These are phyloP conservation scores for Strix aluco DNA, from an alignment of 2,113 vertebrate genomes.

Conservation along the genomic window DNA sequence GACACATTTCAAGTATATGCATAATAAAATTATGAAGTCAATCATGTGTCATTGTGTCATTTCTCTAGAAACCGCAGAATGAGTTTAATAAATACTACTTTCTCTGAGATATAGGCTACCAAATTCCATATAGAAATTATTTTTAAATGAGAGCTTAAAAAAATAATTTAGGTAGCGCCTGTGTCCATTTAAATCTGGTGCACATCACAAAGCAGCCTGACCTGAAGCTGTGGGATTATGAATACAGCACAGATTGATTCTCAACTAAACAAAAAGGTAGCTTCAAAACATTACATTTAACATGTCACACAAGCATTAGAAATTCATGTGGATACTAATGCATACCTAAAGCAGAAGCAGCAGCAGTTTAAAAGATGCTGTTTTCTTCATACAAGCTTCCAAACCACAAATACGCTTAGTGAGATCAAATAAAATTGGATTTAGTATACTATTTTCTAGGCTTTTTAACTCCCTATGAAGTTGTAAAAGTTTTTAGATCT, in stretches of 20 bases:
- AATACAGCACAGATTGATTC: background rate
- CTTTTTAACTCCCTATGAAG: background rate
- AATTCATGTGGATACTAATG: background rate
- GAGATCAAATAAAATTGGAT: background rate
- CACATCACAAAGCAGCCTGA: background rate
- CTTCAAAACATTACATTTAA: background rate
- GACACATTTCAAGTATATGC: background rate
- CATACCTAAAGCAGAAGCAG: background rate
- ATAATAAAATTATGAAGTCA: background rate
- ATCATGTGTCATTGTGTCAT: background rate
- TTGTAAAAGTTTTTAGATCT: background rate
- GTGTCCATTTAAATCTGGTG: background rate
- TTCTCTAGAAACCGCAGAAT: background rate
- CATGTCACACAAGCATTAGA: background rate
- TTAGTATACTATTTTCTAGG: background rate
- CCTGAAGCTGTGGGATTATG: background rate
- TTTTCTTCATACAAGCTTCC: background rate
- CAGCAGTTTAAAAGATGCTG: background rate
- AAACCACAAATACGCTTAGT: background rate
- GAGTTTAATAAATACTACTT: background rate
- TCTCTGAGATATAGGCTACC: background rate
- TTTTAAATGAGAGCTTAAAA: background rate
- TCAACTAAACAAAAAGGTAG: background rate
- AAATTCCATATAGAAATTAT: background rate
- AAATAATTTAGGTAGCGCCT: background rate